A percentile compares a stretch with the other conserved stretches of the same genome.
Evolutionary conservation across 2,888 invertebrate species (phyloP).

Genomic region (Lucinisca nassula): DNA sequence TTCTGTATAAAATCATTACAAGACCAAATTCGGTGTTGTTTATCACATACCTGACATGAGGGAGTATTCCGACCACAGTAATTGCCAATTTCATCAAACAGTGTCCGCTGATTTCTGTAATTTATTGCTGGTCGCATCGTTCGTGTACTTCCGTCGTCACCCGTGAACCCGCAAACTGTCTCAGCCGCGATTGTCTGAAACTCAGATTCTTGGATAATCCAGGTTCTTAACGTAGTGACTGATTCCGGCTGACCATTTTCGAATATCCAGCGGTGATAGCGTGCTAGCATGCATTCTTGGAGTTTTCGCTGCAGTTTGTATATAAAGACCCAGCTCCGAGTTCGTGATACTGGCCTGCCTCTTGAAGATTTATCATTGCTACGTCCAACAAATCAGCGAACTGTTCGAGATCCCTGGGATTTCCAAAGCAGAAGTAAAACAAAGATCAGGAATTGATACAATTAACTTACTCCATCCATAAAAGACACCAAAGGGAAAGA

Average conservation of each 20-base stretch:
- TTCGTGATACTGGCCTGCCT: background rate
- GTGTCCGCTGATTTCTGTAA: background rate
- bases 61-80: background rate
- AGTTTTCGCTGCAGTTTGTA: slow-evolving; percentile 22
- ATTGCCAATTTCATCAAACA: background rate
- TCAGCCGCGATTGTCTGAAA: slow-evolving; percentile 27
- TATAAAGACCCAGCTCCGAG: slow-evolving; percentile 5
- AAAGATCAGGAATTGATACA: too few relatives aligned
- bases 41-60: slow-evolving; percentile 22
- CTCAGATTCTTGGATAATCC: slow-evolving; percentile 20
- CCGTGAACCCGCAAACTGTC: slow-evolving; percentile 21
- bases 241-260: slow-evolving; percentile 19
- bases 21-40: slow-evolving; percentile 20
- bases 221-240: slow-evolving; percentile 11
- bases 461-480: too few relatives aligned
- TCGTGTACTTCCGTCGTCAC: background rate
- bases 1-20: slow-evolving; percentile 21
- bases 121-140: background rate
- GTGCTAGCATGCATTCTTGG: slow-evolving; percentile 35
- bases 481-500: too few relatives aligned
- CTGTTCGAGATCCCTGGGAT: slow-evolving; percentile 12
- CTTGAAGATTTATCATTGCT: slow-evolving; percentile 7
- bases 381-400: slow-evolving; percentile 25
- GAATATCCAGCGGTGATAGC: slow-evolving; percentile 41
- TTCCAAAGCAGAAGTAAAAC: background rate